phyloP scores from a whole-genome alignment of 1,140 invertebrate species.

The Drosophila repleta region DNA sequence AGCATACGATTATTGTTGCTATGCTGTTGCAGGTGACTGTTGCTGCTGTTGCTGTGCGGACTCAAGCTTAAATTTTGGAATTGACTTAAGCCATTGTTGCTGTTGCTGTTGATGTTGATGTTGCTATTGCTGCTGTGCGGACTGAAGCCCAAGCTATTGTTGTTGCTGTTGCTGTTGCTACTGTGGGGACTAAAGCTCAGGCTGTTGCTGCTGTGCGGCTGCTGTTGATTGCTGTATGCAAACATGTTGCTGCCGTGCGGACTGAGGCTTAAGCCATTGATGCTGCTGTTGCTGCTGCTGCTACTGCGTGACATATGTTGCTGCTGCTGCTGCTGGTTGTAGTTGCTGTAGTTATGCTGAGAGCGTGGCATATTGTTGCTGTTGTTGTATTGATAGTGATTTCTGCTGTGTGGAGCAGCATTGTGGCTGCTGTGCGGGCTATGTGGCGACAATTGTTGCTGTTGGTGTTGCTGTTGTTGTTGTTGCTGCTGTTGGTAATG shows the following conservation, averaged over 20 bases:
- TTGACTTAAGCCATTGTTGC: neutral
- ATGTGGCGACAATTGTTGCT: constrained; percentile 8
- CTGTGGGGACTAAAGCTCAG: neutral
- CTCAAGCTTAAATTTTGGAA: too few species aligned
- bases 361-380: constrained; percentile 13
- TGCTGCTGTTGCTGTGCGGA: neutral
- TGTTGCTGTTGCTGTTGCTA: constrained; percentile 1
- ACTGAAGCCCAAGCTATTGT: neutral
- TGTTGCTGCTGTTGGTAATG: constrained; percentile 39
- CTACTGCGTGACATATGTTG: constrained; percentile 10
- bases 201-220: constrained; percentile 20
- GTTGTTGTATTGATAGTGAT: constrained; percentile 13
- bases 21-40: constrained; percentile 8
- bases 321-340: constrained; percentile 17
- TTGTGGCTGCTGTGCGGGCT: constrained; percentile 15
- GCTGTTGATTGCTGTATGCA: constrained; percentile 10
- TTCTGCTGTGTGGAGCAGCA: constrained; percentile 18
- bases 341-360: constrained; percentile 3
- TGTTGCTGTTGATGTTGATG: constrained; percentile 13
- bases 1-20: constrained; percentile 8
- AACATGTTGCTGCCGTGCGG: constrained; percentile 13
- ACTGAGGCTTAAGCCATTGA: constrained; percentile 5
- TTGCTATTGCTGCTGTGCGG: constrained; percentile 13
- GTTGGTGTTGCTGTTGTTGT: constrained; percentile 10
- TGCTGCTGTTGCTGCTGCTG: constrained; percentile 19